Base-by-base conservation (phyloP, 2,113 vertebrate genomes). In the Choloepus hoffmanni region DNA sequence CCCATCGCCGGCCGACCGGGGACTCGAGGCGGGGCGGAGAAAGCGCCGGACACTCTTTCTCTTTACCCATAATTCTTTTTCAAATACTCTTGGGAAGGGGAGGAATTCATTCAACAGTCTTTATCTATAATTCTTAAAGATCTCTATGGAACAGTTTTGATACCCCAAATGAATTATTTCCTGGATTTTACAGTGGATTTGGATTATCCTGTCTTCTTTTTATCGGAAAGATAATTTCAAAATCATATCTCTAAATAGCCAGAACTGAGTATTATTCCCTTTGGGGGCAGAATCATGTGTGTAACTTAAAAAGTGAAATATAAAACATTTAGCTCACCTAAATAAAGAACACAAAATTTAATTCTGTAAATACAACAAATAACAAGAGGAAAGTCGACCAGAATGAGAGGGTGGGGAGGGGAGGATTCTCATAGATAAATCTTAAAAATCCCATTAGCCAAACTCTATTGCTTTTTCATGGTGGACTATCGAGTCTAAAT, bases 171-270 rank as follows among this genome's bases (percentile, higher is more conserved):
- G 78, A 63, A 28, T 85, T 89, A 95, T 70, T 83, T 89, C 7
- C 10, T 48, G 33, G 87, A 77, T 73, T 87, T 92, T 77, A 78
- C 40, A 89, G 58, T 79, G 33, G 74, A 72, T 30, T 78, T 78
- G 48, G 26, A 55, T 82, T 90, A 92, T 85, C 60, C 90, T 30
- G 84, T 48, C 63, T 72, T 90, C 14, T 92, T 88, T 90, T 36
- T 55, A 77, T 68, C 70, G 89, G 43, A 92, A 70, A 89, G 43
- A 78, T 78, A 77, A 89, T 68, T 63, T 95, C 10, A 86, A 82
- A 77, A 53, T 92, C 33, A 1, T 58, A 43, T 76, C 86, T 97
- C 53, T 86, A 90, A 93, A 67, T 85, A 94, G 73, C 3, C 33
- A 72, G 62, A 91, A 72, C 53, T 89, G 53, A 92, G 4, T 88